Conservation (phyloP, 2,797 vertebrate species). For the Rhadinocentrus ornatus region DNA sequence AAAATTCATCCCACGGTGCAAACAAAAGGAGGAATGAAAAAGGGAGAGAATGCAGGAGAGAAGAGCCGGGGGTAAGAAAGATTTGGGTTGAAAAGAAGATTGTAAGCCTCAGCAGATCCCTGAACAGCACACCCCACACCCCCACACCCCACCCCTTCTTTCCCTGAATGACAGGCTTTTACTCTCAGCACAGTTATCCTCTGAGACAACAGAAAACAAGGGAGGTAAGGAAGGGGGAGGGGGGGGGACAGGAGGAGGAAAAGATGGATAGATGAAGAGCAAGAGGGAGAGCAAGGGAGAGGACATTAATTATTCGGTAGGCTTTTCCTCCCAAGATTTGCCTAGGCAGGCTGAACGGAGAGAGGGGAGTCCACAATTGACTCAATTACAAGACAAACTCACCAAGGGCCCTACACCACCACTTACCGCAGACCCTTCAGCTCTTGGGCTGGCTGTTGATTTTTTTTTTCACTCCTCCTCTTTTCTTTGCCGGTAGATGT, state of each 20-base stretch:
- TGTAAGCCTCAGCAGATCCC: constrained; percentile 79
- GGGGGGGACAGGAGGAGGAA: constrained; percentile 54
- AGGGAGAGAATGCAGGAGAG: constrained; percentile 72
- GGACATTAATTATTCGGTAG: constrained; percentile 79
- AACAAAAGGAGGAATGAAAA: constrained; percentile 85
- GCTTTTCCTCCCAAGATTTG: constrained; percentile 72
- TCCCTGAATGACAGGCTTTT: constrained; percentile 81
- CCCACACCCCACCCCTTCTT: neutral
- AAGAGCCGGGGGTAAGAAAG: constrained; percentile 61
- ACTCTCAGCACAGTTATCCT: constrained; percentile 79
- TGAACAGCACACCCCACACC: constrained; percentile 53
- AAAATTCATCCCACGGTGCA: constrained; percentile 87
- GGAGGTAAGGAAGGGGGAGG: constrained; percentile 23
- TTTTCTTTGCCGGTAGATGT: constrained; percentile 80
- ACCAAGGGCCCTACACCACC: constrained; percentile 73
- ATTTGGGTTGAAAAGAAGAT: constrained; percentile 82
- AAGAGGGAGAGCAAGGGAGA: constrained; percentile 50
- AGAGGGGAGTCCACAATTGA: constrained; percentile 84
- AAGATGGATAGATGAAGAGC: constrained; percentile 66
- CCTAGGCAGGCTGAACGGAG: constrained; percentile 76
- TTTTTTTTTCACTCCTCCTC: constrained; percentile 57
- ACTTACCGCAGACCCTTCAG: constrained; percentile 66
- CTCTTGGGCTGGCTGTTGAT: constrained; percentile 71
- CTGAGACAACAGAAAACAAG: constrained; percentile 70
- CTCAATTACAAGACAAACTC: constrained; percentile 86